Evolutionary conservation across 2,888 invertebrate genomes (phyloP).

Genomic region (Athalia rosae): DNA sequence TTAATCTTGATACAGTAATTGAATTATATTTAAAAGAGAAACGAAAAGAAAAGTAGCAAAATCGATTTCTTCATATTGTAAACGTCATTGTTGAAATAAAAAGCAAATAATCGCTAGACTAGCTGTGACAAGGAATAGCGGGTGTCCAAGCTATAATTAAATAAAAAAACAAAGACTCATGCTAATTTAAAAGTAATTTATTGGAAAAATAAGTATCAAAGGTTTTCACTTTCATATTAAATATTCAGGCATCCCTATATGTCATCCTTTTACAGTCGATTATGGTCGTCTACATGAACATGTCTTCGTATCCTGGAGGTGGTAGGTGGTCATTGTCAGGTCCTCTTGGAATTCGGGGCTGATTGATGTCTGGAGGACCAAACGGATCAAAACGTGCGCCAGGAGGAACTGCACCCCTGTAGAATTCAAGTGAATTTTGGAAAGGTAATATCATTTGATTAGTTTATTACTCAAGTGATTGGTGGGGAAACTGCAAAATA

Average conservation of each 20-base stretch:
- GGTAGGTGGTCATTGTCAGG: conserved; percentile 86
- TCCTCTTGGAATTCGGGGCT: conserved; percentile 63
- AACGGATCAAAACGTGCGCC: conserved; percentile 92
- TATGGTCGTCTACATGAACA: conserved; percentile 80
- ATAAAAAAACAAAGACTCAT: background rate
- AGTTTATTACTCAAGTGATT: too few relatives aligned
- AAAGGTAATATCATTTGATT: background rate
- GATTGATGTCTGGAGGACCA: conserved; percentile 77
- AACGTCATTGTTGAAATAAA: conserved; percentile 51
- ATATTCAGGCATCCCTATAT: conserved; percentile 5
- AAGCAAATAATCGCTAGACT: conserved; percentile 12
- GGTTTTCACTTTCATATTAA: background rate
- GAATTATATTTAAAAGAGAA: conserved; percentile 49
- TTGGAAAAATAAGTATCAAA: conserved; percentile 19
- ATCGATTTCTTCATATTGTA: conserved; percentile 54
- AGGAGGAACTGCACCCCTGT: conserved; percentile 82
- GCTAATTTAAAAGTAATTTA: conserved; percentile 20
- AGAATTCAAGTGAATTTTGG: conserved; percentile 47
- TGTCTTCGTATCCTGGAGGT: conserved; percentile 85
- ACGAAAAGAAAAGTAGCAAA: conserved; percentile 62
- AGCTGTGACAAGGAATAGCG: background rate
- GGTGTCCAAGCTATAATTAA: background rate
- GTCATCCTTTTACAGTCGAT: background rate
- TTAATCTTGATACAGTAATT: conserved; percentile 56
- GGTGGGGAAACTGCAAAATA: background rate